phyloP scores from a whole-genome alignment of 2,113 vertebrate species.

The Mastomys natalensis region DNA sequence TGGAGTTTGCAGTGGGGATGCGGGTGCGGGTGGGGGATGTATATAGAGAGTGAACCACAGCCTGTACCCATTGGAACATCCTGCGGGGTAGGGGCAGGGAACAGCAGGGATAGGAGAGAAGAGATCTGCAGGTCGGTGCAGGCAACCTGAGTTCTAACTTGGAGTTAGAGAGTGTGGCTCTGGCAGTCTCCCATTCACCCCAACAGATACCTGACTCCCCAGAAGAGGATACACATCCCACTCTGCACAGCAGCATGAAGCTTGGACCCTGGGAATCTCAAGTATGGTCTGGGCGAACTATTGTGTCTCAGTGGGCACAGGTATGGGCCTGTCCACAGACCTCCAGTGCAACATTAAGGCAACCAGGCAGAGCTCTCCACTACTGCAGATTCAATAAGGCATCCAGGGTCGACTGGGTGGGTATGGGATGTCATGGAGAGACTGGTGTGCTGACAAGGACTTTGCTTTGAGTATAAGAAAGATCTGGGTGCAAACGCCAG shows the following conservation, averaged over 20 bases:
- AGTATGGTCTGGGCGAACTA: background rate
- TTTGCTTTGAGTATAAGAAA: background rate
- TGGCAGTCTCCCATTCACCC: background rate
- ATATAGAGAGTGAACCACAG: too few species aligned
- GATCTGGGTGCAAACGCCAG: background rate
- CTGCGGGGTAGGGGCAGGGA: background rate
- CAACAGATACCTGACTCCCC: fast-evolving
- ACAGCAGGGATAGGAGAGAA: too few species aligned
- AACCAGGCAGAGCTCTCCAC: background rate
- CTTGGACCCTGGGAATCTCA: background rate
- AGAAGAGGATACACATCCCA: background rate
- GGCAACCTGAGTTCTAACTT: fast-evolving
- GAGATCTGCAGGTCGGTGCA: background rate
- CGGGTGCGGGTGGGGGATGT: too few species aligned
- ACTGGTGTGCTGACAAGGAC: background rate
- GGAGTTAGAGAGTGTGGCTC: fast-evolving
- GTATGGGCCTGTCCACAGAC: background rate
- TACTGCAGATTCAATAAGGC: too few species aligned
- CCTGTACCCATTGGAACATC: background rate
- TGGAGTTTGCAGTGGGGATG: background rate
- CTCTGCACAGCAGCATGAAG: background rate
- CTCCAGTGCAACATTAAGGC: background rate
- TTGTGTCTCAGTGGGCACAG: background rate
- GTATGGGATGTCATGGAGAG: fast-evolving
- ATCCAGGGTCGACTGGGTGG: background rate